Conservation (phyloP, 2,797 vertebrate genomes). For the Chrosomus eos region DNA sequence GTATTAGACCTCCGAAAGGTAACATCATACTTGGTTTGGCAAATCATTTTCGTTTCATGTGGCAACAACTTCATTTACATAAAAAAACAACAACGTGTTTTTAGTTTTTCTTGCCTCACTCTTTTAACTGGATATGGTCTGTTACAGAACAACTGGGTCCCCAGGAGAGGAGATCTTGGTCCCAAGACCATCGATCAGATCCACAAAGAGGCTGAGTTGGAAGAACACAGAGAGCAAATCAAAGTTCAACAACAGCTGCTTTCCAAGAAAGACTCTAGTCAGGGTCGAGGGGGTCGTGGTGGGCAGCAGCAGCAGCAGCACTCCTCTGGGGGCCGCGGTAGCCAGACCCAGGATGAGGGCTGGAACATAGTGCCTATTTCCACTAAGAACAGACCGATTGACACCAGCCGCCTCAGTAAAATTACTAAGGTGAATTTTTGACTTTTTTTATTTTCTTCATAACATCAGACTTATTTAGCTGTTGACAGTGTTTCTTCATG, state of each 20-base stretch:
- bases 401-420: conserved; percentile 92
- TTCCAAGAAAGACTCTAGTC: conserved; percentile 83
- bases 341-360: conserved; percentile 89
- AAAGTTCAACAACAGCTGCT: conserved; percentile 95
- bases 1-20: conserved; percentile 93
- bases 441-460: too few relatives aligned
- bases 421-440: conserved; percentile 88
- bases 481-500: not conserved
- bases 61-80: not conserved
- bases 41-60: not conserved
- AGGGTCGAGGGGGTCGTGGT: conserved; percentile 71
- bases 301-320: too few relatives aligned
- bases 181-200: conserved; percentile 99
- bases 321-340: conserved; percentile 77
- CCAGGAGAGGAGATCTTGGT: conserved; percentile 93
- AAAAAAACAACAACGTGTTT: not conserved
- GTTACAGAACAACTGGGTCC: conserved; percentile 92
- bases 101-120: not conserved
- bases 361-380: conserved; percentile 98
- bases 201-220: conserved; percentile 96
- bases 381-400: conserved; percentile 92
- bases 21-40: conserved; percentile 40
- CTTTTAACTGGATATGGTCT: not conserved
- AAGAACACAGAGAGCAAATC: conserved; percentile 94
- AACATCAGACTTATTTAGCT: not conserved